phyloP scores from a whole-genome alignment of 2,113 vertebrate species.

The Nycticryphes semicollaris region DNA sequence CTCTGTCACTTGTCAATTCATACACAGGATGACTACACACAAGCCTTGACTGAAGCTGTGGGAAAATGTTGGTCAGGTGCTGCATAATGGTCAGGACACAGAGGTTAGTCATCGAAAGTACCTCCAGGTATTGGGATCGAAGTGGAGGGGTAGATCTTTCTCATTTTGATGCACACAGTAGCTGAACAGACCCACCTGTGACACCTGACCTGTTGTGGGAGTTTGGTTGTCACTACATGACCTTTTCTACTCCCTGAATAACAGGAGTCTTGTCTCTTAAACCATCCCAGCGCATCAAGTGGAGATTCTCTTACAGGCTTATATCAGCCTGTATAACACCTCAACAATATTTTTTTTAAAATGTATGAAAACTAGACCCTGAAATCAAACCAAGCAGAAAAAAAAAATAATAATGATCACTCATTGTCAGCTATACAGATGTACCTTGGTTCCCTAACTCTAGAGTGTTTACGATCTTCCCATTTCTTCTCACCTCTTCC shows the following conservation, averaged over 20 bases:
- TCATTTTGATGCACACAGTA: not conserved
- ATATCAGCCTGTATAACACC: not conserved
- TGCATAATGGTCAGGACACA: not conserved
- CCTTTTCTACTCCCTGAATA: not conserved
- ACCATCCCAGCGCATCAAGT: not conserved
- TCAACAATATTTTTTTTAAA: not conserved
- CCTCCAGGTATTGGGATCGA: not conserved
- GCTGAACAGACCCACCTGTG: not conserved
- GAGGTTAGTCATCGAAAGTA: not conserved
- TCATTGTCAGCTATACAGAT: not conserved
- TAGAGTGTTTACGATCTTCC: not conserved
- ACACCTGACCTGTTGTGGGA: not conserved
- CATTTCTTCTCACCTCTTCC: not conserved
- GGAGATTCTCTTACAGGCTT: not conserved
- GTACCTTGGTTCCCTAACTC: not conserved
- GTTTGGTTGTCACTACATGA: not conserved
- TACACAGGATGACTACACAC: too few species aligned
- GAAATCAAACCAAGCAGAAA: not conserved
- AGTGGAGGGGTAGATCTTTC: not conserved
- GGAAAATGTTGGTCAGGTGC: not conserved
- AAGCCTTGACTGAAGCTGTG: not conserved
- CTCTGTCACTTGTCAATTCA: not conserved
- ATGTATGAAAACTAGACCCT: not conserved
- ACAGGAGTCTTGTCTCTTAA: not conserved
- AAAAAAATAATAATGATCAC: not conserved